phyloP scores from a whole-genome alignment of 2,797 vertebrate species.

The Cossypha dichroa region DNA sequence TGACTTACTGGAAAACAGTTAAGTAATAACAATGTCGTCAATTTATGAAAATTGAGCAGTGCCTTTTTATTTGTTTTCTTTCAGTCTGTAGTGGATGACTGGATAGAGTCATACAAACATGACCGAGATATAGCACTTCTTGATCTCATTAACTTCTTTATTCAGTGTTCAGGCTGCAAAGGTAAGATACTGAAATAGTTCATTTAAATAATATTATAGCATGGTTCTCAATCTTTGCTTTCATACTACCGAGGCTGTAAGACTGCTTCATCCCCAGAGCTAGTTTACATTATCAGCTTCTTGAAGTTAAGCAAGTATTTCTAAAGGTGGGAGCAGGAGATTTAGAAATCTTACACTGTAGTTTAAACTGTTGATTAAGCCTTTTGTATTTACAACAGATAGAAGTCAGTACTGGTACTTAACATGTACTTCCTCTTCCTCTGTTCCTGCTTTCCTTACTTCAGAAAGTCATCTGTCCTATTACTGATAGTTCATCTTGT shows the following conservation, averaged over 20 bases:
- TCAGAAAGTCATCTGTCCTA: neutral
- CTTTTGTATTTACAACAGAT: neutral
- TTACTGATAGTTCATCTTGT: neutral
- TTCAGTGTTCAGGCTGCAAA: slow-evolving; percentile 99
- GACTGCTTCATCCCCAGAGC: neutral
- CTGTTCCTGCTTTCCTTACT: neutral
- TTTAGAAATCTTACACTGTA: neutral
- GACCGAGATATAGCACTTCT: slow-evolving; percentile 95
- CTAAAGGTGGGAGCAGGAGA: neutral
- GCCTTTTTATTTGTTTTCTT: slow-evolving; percentile 51
- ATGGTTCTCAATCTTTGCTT: neutral
- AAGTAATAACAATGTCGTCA: neutral
- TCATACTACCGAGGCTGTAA: neutral
- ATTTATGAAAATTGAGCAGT: neutral
- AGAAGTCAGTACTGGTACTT: neutral
- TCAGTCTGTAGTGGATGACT: slow-evolving; percentile 98
- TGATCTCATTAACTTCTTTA: slow-evolving; percentile 99
- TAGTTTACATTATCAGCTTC: neutral
- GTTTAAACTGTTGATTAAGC: neutral
- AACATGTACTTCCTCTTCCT: neutral
- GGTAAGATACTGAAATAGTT: slow-evolving; percentile 75
- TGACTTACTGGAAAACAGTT: neutral
- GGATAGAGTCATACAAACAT: slow-evolving; percentile 98
- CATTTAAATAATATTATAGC: neutral
- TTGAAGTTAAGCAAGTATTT: neutral